Evolutionary conservation across 2,888 invertebrate species (phyloP), one percentile per base, ranked within the genome.

Genomic region (Campoplex capitator): DNA sequence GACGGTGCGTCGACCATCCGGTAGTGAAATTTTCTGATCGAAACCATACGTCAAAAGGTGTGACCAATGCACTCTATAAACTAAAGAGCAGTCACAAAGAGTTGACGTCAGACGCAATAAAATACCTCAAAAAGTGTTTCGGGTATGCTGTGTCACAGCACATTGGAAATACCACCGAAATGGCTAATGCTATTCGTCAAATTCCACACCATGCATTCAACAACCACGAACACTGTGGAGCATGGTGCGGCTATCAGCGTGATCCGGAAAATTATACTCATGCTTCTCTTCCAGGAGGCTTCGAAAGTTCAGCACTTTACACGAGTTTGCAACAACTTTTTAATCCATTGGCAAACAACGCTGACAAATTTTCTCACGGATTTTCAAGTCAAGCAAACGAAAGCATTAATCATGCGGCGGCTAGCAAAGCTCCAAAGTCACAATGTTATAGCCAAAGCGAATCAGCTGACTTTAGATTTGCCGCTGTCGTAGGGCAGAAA

Each of bases 101-200:
- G 74, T 32, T 90, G 13, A 82, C 62, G 0, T 80, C 58, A 74
- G 84, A 90, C 38, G 68, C 56, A 0, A 90, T 90, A 9, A 74
- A 18, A 18, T 90, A 90, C 67, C 77, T 89, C 3, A 87, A 90
- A 74, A 35, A 88, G 62, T 91, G 90, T 68, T 90, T 90, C 38
- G 88, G 85, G 1, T 91, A 90, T 78, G 90, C 89, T n/a, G 45
- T 90, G 28, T 78, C 88, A 1, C 85, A 89, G 62, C 89, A 90
- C 79, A 83, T 68, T 62, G 90, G 90, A 2, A 67, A 78, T 13
- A 73, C 77, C 45, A 16, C 48, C 2, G 77, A 32, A 16, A 70
- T 76, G 23, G 81, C 73, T 45, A 42, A 38, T n/a, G 73, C 54
- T 35, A 42, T 81, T n/a, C 71, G 81, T 18, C 62, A 71, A 54